Evolutionary conservation across 1,140 invertebrate species (phyloP).

Genomic region (Elymnias hypermnestra): DNA sequence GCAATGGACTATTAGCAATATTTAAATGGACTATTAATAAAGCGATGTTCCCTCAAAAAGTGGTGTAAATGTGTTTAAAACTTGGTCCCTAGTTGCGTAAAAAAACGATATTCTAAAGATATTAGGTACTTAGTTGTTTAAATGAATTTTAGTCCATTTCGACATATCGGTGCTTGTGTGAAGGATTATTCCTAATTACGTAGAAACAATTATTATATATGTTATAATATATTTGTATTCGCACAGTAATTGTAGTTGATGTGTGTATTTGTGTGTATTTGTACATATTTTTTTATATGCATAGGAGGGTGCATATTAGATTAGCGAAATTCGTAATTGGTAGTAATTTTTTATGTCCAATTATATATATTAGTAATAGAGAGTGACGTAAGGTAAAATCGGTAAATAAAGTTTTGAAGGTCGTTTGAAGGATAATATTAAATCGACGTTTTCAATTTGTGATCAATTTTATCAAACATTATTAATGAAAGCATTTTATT

Average conservation of each 20-base stretch:
- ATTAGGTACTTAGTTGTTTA: constrained; percentile 44
- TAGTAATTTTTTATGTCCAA: too few species aligned
- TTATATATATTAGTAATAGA: too few species aligned
- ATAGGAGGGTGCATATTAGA: too few species aligned
- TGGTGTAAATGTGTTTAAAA: not conserved
- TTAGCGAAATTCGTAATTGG: too few species aligned
- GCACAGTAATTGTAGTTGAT: not conserved
- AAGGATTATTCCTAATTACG: constrained; percentile 57
- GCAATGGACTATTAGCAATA: not conserved
- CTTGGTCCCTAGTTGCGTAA: constrained; percentile 43
- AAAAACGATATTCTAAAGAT: constrained; percentile 60
- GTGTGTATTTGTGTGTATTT: too few species aligned
- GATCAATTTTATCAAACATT: too few species aligned
- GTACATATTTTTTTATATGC: not conserved
- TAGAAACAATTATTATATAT: constrained; percentile 28
- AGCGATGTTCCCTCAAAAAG: constrained; percentile 6
- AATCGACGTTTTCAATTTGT: too few species aligned
- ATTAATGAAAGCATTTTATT: too few species aligned
- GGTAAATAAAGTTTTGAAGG: too few species aligned
- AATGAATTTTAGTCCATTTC: constrained; percentile 58
- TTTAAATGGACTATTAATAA: not conserved
- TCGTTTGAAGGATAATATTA: too few species aligned
- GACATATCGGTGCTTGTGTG: constrained; percentile 71
- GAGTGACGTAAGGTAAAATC: too few species aligned
- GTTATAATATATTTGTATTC: not conserved